Evolutionary conservation across 2,113 vertebrate genomes (phyloP), one percentile per base, ranked within the genome.

Genomic region (Hiodon tergisus): DNA sequence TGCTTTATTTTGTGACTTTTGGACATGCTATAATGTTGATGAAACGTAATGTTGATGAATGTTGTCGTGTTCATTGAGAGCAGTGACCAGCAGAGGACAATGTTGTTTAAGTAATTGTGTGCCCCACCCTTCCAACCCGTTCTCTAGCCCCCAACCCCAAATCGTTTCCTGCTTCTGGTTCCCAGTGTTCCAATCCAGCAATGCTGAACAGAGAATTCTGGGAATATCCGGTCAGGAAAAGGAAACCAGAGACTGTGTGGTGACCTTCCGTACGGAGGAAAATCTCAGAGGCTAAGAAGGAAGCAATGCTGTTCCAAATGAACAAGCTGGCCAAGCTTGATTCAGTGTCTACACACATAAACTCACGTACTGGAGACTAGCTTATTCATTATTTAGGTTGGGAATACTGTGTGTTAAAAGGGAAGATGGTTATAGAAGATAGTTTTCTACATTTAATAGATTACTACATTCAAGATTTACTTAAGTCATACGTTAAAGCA

Each of bases 181-280:
- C 83, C 83, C 86, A 82, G 86, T 88, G 87, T 90, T 91, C 89
- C 86, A 84, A 86, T 82, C 82, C 85, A 78, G 74, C 75, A 55
- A 73, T 72, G 85, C 84, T 87, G 89, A 82, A 84, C 81, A 86
- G 76, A 91, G 88, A 90, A 91, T 90, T 85, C 90, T 90, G 90
- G 88, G 89, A 91, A 91, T 88, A 91, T 91, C 90, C 89, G 90
- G 87, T 90, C 78, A 90, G 89, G 91, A 91, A 91, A 82, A 77
- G 81, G 88, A 90, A 90, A 90, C 87, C 91, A 88, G 10, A 53
- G 76, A 89, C 88, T 88, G 88, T 89, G 86, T 81, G 52, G 47
- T 91, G 90, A 91, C 88, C 89, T 91, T 90, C 89, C 88, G 86
- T 81, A 79, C 84, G 76, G 80, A 83, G 83, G 80, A 83, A 86